Percentiles rank a stretch among this genome's conserved stretches.
These are phyloP conservation scores for Gracilinanus agilis DNA, from an alignment of 2,113 vertebrate species.

Conservation along the genomic window DNA sequence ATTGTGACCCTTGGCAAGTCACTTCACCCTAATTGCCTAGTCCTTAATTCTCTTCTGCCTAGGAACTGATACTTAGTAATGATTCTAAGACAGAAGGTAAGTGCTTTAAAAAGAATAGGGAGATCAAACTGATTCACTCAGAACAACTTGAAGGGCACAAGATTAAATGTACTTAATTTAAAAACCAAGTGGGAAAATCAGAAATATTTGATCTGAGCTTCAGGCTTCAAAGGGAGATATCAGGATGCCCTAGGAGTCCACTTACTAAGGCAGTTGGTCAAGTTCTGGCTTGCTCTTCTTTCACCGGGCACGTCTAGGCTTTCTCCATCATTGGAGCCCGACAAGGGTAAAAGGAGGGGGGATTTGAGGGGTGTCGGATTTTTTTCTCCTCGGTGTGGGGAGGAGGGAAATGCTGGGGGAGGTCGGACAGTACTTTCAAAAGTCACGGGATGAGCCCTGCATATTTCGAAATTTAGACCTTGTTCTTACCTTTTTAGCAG, in stretches of 20 bases:
- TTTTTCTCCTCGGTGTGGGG: not conserved
- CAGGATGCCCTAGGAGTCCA: not conserved
- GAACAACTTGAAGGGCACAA: constrained; percentile 21
- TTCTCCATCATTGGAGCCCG: not conserved
- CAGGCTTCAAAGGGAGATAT: too few relatives aligned
- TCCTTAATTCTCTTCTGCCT: too few relatives aligned
- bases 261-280: not conserved
- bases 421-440: not conserved
- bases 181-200: constrained; percentile 8
- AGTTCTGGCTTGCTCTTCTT: not conserved
- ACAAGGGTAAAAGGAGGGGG: not conserved
- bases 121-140: not conserved
- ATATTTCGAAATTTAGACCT: not conserved
- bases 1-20: too few relatives aligned
- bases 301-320: not conserved
- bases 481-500: not conserved
- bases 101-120: too few relatives aligned
- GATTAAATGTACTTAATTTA: not conserved
- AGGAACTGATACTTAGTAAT: too few relatives aligned
- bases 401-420: not conserved
- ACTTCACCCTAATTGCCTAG: too few relatives aligned
- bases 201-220: constrained; percentile 21
- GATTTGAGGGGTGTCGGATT: too few relatives aligned
- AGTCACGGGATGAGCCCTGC: not conserved
- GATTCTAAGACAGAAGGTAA: too few relatives aligned